Evolutionary conservation across 2,888 invertebrate genomes (phyloP), one percentile per base, ranked within the genome.

Genomic region (Tetranychus truncatus): DNA sequence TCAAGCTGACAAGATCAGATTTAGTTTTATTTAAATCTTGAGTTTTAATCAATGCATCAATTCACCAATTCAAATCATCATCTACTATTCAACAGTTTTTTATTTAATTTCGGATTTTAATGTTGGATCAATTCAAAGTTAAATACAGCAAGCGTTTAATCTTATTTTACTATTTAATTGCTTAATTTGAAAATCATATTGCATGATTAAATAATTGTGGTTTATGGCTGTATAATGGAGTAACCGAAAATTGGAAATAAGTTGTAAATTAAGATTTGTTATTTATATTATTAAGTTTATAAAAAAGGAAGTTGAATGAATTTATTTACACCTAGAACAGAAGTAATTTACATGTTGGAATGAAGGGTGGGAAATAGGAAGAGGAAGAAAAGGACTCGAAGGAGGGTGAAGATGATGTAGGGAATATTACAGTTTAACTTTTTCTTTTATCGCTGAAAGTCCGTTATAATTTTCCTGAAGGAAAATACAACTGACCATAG

Each of bases 271-370:
- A 15, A 9, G 55, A 55, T 55, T 55, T 55, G 55, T 55, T 55
- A 15, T 55, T 55, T 3, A 15, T 55, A 15, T 55, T 46, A 15
- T n/a, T 55, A 15, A 55, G 55, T 55, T 55, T 55, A 55, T 55
- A 15, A 15, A 55, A 55, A 15, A 55, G 55, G 55, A 55, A 55
- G 55, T 55, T 55, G 55, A 34, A 34, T 34, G 34, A 55, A 55
- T 55, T 55, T 55, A 55, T 55, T 55, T 55, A 55, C 55, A 55
- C 55, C 55, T 55, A 55, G 55, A 55, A 55, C 55, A 55, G 55
- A 55, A 55, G 55, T 55, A 55, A 55, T 55, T 55, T 55, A 55
- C 55, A 55, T 55, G 55, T 15, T 55, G 55, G 55, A 55, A 1
- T 55, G 55, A 55, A 15, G 55, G 55, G 55, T 55, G 55, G 55